Conservation (phyloP, 2,797 vertebrate species). For the Otolemur crassicaudatus region DNA sequence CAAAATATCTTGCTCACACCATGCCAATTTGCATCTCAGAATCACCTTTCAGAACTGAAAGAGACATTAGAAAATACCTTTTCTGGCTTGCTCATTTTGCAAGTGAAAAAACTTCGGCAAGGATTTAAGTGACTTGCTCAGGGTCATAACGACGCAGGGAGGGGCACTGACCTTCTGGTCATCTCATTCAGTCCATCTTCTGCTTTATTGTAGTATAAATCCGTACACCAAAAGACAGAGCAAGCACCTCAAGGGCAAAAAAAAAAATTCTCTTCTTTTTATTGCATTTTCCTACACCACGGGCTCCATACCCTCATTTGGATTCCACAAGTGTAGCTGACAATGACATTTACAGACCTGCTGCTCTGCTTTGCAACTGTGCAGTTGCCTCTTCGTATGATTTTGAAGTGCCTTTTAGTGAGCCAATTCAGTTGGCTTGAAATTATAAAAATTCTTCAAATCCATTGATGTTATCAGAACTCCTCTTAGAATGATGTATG, state of each 20-base stretch:
- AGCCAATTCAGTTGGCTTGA: background rate
- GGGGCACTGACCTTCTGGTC: background rate
- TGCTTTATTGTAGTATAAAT: background rate
- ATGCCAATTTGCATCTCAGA: slow-evolving; percentile 58
- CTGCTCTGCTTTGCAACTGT: background rate
- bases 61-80: slow-evolving; percentile 41
- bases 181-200: background rate
- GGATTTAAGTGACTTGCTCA: slow-evolving; percentile 40
- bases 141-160: background rate
- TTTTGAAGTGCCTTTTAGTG: slow-evolving; percentile 46
- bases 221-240: background rate
- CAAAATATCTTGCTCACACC: slow-evolving; percentile 60
- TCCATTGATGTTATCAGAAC: slow-evolving; percentile 14
- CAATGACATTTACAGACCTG: background rate
- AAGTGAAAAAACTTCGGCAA: slow-evolving; percentile 29
- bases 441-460: slow-evolving; percentile 22
- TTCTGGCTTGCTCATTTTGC: slow-evolving; percentile 52
- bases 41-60: slow-evolving; percentile 44
- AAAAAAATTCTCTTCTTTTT: background rate
- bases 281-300: background rate
- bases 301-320: background rate
- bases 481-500: background rate
- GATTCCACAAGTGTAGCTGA: slow-evolving; percentile 18
- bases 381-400: background rate
- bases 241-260: background rate